Conservation (phyloP, 2,888 invertebrate species). For the Drosophila nigritarsus region DNA sequence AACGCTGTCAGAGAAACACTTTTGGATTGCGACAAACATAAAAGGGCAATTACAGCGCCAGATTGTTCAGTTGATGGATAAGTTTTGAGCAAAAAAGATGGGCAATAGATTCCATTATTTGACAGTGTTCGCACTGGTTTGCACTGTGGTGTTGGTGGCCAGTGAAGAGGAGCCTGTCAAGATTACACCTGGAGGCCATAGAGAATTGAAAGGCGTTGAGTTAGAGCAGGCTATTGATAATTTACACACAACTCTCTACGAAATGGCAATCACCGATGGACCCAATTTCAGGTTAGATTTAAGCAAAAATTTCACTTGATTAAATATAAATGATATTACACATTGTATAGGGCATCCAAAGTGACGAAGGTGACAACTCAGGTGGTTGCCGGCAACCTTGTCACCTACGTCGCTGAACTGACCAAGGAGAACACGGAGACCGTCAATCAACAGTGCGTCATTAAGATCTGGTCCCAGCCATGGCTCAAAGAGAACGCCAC, state of each 20-base stretch:
- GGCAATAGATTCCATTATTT: not conserved
- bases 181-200: not conserved
- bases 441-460: slow-evolving; percentile 1
- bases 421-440: slow-evolving; percentile 29
- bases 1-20: not conserved
- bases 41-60: slow-evolving; percentile 1
- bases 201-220: not conserved
- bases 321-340: not conserved
- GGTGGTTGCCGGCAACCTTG: not conserved
- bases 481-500: slow-evolving; percentile 62
- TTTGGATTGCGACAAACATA: not conserved
- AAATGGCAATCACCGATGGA: not conserved
- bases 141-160: not conserved
- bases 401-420: slow-evolving; percentile 35
- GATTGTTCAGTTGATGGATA: not conserved
- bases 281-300: not conserved
- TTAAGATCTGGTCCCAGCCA: slow-evolving; percentile 61
- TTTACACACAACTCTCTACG: not conserved
- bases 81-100: not conserved
- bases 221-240: not conserved
- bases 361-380: not conserved
- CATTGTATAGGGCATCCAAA: not conserved
- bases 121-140: not conserved
- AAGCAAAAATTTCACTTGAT: not conserved
- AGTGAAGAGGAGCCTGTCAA: not conserved